phyloP scores from a whole-genome alignment of 2,888 invertebrate species.

The Mayetiola destructor region DNA sequence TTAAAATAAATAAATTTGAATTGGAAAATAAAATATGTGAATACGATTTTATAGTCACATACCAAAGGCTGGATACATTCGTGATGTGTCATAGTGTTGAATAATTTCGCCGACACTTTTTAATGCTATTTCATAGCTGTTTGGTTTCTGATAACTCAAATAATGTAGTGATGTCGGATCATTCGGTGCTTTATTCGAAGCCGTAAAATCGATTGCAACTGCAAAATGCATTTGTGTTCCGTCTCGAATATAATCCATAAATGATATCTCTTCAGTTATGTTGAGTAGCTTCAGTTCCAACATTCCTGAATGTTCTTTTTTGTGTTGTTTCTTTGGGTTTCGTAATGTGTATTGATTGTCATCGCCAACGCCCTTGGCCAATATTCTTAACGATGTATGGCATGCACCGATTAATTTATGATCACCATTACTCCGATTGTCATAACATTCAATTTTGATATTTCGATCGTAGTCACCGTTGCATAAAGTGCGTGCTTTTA shows the following conservation, averaged over 20 bases:
- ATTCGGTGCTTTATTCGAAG: neutral
- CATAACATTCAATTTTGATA: slow-evolving; percentile 14
- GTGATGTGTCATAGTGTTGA: slow-evolving; percentile 1
- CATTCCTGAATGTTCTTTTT: slow-evolving; percentile 8
- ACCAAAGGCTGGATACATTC: slow-evolving; percentile 15
- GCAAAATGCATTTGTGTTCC: slow-evolving; percentile 13
- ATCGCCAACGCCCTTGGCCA: slow-evolving; percentile 7
- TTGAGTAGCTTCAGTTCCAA: neutral
- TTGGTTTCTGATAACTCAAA: neutral
- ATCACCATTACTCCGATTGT: slow-evolving; percentile 3
- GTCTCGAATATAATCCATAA: slow-evolving; percentile 10
- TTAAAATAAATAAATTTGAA: neutral
- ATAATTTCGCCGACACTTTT: slow-evolving; percentile 11
- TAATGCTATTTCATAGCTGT: slow-evolving; percentile 14
- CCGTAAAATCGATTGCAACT: slow-evolving; percentile 13
- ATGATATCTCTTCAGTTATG: slow-evolving; percentile 4
- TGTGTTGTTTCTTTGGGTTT: slow-evolving; percentile 1
- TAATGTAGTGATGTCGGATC: slow-evolving; percentile 12
- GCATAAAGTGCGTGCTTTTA: slow-evolving; percentile 7
- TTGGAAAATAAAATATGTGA: neutral
- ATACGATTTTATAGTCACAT: neutral
- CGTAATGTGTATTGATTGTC: neutral
- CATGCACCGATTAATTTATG: slow-evolving; percentile 14
- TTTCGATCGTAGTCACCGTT: slow-evolving; percentile 13
- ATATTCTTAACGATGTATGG: slow-evolving; percentile 8